phyloP scores from a whole-genome alignment of 2,113 vertebrate species.

The Notothenia rossii region DNA sequence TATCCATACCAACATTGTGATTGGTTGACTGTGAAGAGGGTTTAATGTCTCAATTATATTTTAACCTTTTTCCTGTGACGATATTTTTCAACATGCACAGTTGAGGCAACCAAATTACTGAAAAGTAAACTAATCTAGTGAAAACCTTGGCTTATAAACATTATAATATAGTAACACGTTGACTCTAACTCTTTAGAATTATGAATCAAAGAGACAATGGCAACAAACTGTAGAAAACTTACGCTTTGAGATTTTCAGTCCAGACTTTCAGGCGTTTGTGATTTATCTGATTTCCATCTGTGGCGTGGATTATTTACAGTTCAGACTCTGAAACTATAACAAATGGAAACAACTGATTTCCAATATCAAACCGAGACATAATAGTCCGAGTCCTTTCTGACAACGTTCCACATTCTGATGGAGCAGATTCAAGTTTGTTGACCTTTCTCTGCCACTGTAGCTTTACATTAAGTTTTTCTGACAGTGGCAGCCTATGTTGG shows the following conservation, averaged over 20 bases:
- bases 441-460: constrained; percentile 42
- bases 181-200: neutral
- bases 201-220: constrained; percentile 11
- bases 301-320: constrained; percentile 24
- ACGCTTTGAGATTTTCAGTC: neutral
- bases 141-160: neutral
- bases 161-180: neutral
- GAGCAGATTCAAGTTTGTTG: constrained; percentile 49
- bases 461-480: constrained; percentile 53
- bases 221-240: neutral
- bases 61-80: neutral
- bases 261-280: neutral
- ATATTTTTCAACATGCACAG: neutral
- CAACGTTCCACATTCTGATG: constrained; percentile 37
- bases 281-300: constrained; percentile 37
- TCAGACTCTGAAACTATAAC: constrained; percentile 23
- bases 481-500: constrained; percentile 46
- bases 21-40: neutral
- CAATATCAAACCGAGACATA: constrained; percentile 28
- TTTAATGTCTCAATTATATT: neutral
- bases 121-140: neutral
- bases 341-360: constrained; percentile 58
- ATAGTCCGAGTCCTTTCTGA: constrained; percentile 34
- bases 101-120: neutral
- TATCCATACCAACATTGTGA: no score